phyloP scores from a whole-genome alignment of 2,113 vertebrate genomes.

The Phalacrocorax brasilianus region DNA sequence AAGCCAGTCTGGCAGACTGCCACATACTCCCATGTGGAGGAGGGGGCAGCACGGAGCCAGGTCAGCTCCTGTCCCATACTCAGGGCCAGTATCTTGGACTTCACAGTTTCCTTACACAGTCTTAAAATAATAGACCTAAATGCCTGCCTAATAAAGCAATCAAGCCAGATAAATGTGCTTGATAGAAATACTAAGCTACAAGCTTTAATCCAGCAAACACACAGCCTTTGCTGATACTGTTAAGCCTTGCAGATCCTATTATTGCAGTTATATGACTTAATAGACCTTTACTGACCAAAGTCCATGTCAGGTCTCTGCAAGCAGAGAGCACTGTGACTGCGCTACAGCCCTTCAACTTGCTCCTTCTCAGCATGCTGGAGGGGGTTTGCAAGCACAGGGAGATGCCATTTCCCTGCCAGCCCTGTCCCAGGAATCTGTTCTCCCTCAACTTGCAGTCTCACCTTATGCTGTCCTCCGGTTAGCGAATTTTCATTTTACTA shows the following conservation, averaged over 20 bases:
- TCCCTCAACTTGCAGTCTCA: neutral
- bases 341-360: neutral
- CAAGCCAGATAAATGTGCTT: neutral
- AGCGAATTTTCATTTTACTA: neutral
- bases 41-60: neutral
- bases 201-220: neutral
- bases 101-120: constrained; percentile 55
- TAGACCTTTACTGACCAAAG: constrained; percentile 42
- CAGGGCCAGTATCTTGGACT: neutral
- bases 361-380: neutral
- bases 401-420: neutral
- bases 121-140: neutral
- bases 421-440: neutral
- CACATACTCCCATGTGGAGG: rapidly evolving
- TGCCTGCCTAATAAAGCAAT: neutral
- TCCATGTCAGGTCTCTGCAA: neutral
- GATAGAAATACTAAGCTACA: neutral
- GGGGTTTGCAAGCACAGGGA: neutral
- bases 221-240: neutral
- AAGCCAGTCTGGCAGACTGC: neutral
- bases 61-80: rapidly evolving
- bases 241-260: constrained; percentile 18
- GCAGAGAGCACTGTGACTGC: neutral
- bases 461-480: neutral
- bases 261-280: constrained; percentile 9